phyloP scores from a whole-genome alignment of 2,888 invertebrate genomes.

The Megastigmus dorsalis region DNA sequence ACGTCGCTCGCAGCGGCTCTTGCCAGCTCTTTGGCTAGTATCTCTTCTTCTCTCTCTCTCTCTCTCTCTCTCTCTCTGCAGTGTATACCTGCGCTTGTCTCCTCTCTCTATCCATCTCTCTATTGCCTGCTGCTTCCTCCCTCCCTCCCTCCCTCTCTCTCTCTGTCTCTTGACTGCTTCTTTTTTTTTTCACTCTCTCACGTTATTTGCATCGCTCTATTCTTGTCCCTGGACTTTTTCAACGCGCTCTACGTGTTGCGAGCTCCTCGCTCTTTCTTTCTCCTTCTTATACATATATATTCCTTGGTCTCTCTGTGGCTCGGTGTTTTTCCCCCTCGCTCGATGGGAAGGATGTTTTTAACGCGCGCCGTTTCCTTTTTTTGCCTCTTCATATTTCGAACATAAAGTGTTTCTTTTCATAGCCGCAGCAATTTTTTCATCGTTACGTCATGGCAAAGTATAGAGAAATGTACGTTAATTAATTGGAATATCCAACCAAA shows the following conservation, averaged over 20 bases:
- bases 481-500: no score
- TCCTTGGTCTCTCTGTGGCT: not conserved
- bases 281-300: not conserved
- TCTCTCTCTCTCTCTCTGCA: constrained; percentile 5
- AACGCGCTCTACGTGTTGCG: not conserved
- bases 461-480: no score
- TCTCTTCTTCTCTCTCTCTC: constrained; percentile 39
- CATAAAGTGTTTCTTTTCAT: not conserved
- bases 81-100: constrained; percentile 25
- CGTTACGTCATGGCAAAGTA: no score
- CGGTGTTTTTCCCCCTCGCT: not conserved
- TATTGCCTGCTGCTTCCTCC: constrained; percentile 43
- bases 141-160: constrained; percentile 51
- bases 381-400: no score
- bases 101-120: constrained; percentile 54
- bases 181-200: constrained; percentile 12
- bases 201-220: constrained; percentile 3
- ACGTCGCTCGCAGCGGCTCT: not conserved
- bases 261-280: not conserved
- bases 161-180: not conserved
- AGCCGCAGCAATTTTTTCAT: not conserved
- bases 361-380: not conserved
- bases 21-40: constrained; percentile 58
- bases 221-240: not conserved
- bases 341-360: no score